These are phyloP conservation scores for Mimumesa dahlbomi DNA, from an alignment of 2,888 invertebrate species.

Conservation along the genomic window DNA sequence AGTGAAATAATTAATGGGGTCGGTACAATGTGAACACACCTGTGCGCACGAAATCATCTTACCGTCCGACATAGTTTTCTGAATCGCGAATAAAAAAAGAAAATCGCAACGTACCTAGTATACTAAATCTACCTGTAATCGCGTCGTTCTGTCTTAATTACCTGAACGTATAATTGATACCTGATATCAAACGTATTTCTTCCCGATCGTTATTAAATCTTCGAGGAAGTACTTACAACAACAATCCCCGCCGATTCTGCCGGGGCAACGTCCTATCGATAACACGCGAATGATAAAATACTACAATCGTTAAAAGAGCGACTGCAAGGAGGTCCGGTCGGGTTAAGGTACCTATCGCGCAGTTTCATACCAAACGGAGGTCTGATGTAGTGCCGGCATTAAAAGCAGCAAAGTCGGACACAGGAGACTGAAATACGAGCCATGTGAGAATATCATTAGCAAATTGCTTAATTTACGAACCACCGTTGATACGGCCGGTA, in stretches of 20 bases:
- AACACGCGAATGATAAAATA: constrained; percentile 72
- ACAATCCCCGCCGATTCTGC: too few species aligned
- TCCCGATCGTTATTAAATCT: too few species aligned
- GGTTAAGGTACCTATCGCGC: constrained; percentile 44
- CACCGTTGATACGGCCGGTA: constrained; percentile 57
- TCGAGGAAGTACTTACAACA: too few species aligned
- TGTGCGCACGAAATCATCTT: constrained; percentile 55
- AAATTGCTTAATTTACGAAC: constrained; percentile 79
- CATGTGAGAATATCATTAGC: constrained; percentile 79
- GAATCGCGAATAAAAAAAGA: constrained; percentile 6
- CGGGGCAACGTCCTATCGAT: constrained; percentile 62
- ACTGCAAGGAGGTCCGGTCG: constrained; percentile 68
- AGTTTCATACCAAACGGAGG: constrained; percentile 45
- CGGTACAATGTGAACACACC: constrained; percentile 43
- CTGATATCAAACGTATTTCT: too few species aligned
- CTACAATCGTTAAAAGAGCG: constrained; percentile 70
- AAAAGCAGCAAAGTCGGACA: constrained; percentile 69
- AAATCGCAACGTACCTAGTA: too few species aligned
- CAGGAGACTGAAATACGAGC: constrained; percentile 76
- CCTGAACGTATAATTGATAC: too few species aligned
- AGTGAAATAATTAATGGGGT: constrained; percentile 57
- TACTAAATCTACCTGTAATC: too few species aligned
- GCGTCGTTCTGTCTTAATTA: too few species aligned
- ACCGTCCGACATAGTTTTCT: constrained; percentile 21
- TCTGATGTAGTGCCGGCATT: constrained; percentile 74